Conservation (phyloP, 1,140 invertebrate genomes). For the Magallana gigas region DNA sequence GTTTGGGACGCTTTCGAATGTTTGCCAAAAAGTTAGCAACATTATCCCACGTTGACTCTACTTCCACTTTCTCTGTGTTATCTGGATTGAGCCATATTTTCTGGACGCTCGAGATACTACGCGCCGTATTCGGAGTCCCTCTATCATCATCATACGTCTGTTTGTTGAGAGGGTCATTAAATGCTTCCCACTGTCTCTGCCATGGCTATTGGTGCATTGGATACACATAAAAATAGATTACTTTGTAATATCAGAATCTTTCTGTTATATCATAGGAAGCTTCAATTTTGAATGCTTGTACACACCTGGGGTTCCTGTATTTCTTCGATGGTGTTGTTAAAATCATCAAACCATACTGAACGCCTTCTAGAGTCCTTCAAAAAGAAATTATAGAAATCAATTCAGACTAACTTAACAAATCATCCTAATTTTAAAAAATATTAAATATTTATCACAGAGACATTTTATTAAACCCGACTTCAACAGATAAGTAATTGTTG, state of each 20-base stretch:
- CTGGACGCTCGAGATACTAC: neutral
- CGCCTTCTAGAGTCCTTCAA: neutral
- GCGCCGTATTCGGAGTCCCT: neutral
- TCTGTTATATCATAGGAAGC: neutral
- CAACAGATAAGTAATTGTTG: no score
- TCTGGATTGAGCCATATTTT: constrained; percentile 26
- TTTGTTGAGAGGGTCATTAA: constrained; percentile 13
- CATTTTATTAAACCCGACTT: neutral
- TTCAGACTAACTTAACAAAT: no score
- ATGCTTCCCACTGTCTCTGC: constrained; percentile 18
- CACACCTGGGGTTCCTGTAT: neutral
- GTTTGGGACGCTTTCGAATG: neutral
- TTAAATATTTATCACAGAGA: neutral
- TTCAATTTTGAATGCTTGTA: no score
- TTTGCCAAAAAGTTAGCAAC: neutral
- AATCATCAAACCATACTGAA: constrained; percentile 2
- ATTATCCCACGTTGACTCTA: constrained; percentile 18
- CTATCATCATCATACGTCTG: neutral
- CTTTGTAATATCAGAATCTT: neutral
- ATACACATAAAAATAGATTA: neutral
- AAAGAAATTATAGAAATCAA: no score
- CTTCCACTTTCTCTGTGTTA: neutral
- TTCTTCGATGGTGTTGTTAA: neutral
- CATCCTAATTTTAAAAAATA: no score
- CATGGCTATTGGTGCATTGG: neutral